Percentiles rank a stretch among this genome's conserved stretches.
phyloP scores from a whole-genome alignment of 2,113 vertebrate species.

The Sander vitreus region DNA sequence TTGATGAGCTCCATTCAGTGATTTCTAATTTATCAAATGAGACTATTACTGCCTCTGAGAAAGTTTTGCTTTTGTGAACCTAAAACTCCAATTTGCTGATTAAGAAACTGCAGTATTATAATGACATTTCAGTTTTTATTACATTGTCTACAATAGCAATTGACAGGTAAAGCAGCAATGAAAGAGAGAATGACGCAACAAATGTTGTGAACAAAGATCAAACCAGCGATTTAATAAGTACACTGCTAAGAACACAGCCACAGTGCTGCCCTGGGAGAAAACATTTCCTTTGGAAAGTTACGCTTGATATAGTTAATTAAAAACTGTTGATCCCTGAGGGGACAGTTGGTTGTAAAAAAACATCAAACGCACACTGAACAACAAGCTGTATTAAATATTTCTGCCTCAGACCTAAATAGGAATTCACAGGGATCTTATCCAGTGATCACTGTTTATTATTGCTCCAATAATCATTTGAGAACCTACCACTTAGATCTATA shows the following conservation, averaged over 20 bases:
- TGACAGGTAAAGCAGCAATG: constrained; percentile 13
- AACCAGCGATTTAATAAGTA: constrained; percentile 54
- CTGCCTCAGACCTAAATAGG: constrained; percentile 21
- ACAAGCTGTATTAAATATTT: constrained; percentile 35
- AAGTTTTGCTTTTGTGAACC: constrained; percentile 3
- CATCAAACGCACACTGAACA: constrained; percentile 28
- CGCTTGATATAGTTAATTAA: constrained; percentile 66
- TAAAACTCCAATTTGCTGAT: constrained; percentile 1
- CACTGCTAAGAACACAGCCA: constrained; percentile 25
- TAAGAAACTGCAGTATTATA: background rate
- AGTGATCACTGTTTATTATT: constrained; percentile 10
- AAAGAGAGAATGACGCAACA: constrained; percentile 22
- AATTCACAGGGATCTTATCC: background rate
- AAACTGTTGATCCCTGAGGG: constrained; percentile 67
- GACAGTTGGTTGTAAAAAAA: constrained; percentile 45
- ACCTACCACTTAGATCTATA: background rate
- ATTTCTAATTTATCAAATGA: background rate
- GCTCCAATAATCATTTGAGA: background rate
- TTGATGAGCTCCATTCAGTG: background rate
- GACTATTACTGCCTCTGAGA: constrained; percentile 6
- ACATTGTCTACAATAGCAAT: background rate
- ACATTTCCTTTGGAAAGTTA: constrained; percentile 43
- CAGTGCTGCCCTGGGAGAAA: constrained; percentile 34
- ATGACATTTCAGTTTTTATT: constrained; percentile 5
- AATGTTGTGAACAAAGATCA: constrained; percentile 40